Conservation (phyloP, 2,888 invertebrate genomes). For the Apocheima hispidaria region DNA sequence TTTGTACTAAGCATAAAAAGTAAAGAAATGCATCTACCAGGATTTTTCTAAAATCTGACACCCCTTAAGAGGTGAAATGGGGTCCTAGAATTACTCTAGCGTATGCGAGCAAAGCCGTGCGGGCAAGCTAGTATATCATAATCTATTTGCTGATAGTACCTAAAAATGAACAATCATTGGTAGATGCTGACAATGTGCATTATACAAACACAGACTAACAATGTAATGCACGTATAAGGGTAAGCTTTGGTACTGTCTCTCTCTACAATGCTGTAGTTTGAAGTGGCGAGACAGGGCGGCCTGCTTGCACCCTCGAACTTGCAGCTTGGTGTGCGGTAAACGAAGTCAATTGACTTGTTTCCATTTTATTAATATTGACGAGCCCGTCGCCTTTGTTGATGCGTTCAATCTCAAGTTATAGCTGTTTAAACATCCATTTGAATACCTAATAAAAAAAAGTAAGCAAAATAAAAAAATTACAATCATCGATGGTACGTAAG, state of each 20-base stretch:
- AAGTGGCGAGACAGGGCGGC: slow-evolving; percentile 69
- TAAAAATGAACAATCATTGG: neutral
- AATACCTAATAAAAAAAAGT: neutral
- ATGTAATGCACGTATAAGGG: neutral
- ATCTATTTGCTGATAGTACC: too few species aligned
- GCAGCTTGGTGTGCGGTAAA: slow-evolving; percentile 48
- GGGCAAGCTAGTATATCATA: too few species aligned
- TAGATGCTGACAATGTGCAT: neutral
- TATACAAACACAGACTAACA: neutral
- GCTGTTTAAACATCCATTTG: slow-evolving; percentile 30
- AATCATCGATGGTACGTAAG: neutral
- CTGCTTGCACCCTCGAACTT: slow-evolving; percentile 60
- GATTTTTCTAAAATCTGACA: too few species aligned
- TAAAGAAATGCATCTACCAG: too few species aligned
- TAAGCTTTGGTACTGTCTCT: slow-evolving; percentile 10
- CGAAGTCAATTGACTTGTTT: slow-evolving; percentile 80
- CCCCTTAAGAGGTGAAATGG: too few species aligned
- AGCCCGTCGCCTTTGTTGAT: slow-evolving; percentile 45
- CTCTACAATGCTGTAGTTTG: slow-evolving; percentile 45
- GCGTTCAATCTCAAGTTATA: slow-evolving; percentile 25
- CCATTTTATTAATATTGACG: slow-evolving; percentile 68
- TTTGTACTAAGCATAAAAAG: too few species aligned
- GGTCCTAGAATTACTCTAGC: too few species aligned
- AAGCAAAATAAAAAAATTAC: neutral
- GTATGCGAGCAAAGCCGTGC: too few species aligned